Evolutionary conservation across 2,797 vertebrate genomes (phyloP).

Genomic region (Pelochelys cantorii): DNA sequence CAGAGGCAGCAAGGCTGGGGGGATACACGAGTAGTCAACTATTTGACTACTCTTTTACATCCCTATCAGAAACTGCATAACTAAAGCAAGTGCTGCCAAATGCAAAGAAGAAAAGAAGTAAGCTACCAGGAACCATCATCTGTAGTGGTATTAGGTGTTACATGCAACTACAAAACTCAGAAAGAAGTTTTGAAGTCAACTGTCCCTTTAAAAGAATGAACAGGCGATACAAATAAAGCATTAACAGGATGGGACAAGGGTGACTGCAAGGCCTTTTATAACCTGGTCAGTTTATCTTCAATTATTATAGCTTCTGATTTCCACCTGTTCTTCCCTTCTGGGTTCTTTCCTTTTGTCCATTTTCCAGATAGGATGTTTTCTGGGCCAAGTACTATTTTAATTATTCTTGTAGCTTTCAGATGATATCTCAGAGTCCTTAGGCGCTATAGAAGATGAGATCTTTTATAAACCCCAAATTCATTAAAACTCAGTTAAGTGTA

Average conservation of each 20-base stretch:
- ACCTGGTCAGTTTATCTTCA: not conserved
- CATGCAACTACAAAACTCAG: not conserved
- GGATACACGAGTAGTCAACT: too few species aligned
- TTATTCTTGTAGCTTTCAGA: not conserved
- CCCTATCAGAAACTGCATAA: not conserved
- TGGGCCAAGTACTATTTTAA: not conserved
- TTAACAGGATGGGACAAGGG: too few species aligned
- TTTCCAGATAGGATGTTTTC: not conserved
- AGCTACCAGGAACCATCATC: too few species aligned
- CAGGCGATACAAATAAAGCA: not conserved
- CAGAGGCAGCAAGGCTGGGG: too few species aligned
- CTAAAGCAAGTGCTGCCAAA: not conserved
- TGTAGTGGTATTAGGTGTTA: not conserved
- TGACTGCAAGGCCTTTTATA: not conserved
- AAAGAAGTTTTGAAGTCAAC: not conserved
- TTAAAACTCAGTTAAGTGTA: not conserved
- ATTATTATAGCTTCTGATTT: not conserved
- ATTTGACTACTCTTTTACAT: too few species aligned
- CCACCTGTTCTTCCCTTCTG: not conserved
- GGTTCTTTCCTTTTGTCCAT: not conserved
- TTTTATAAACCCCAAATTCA: not conserved
- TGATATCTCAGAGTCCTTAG: not conserved
- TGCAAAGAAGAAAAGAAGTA: not conserved
- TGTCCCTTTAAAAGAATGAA: not conserved
- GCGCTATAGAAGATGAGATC: not conserved